Conservation (phyloP, 1,140 invertebrate genomes). For the Diabrotica undecimpunctata region DNA sequence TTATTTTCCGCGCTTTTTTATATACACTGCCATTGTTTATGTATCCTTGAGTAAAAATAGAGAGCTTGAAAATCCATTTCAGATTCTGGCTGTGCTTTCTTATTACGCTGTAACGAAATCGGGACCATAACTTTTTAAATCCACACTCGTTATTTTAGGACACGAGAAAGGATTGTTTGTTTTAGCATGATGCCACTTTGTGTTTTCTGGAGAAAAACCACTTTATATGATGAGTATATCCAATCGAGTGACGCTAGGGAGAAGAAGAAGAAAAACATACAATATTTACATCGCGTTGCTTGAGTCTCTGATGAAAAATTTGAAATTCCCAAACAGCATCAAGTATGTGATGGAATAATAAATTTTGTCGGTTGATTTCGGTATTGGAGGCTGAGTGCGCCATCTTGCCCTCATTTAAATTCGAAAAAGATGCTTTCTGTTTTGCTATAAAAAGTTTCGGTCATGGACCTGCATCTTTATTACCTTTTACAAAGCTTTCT, state of each 20-base stretch:
- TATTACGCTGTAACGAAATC: not conserved
- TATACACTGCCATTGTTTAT: not conserved
- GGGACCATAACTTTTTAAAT: not conserved
- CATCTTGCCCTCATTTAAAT: not conserved
- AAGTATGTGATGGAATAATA: constrained; percentile 2
- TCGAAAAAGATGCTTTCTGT: constrained; percentile 2
- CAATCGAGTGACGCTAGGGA: not conserved
- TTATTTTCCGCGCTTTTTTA: not conserved
- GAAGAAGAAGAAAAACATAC: constrained; percentile 1
- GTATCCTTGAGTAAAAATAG: not conserved
- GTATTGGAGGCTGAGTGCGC: not conserved
- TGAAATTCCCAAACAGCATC: not conserved
- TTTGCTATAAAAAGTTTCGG: not conserved
- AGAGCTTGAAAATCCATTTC: not conserved
- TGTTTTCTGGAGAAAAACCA: not conserved
- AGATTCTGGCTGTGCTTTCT: not conserved
- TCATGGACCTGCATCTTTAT: not conserved
- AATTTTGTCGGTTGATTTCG: not conserved
- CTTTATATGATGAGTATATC: not conserved
- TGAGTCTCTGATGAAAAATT: not conserved
- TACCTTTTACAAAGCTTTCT: no score
- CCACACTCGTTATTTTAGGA: not conserved
- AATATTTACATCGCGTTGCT: not conserved
- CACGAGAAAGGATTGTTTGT: constrained; percentile 2
- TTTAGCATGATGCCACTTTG: constrained; percentile 2